Evolutionary conservation across 2,113 vertebrate species (phyloP), one percentile per base, ranked within the genome.

Genomic region (Coturnix japonica): DNA sequence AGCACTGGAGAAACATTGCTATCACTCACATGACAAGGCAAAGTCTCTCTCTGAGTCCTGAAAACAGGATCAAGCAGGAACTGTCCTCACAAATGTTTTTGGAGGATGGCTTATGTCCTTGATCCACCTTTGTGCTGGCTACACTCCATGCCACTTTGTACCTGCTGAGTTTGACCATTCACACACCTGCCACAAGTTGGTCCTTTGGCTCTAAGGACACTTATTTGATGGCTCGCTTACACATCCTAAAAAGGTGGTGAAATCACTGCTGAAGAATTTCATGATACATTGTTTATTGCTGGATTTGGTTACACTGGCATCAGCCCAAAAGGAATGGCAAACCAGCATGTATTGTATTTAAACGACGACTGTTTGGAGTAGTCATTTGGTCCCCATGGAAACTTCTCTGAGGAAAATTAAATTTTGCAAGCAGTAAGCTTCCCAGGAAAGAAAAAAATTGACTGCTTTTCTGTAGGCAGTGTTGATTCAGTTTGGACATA

Each of bases 261-360:
- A 53, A 75, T 5, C 37, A 13, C 17, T 57, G 51, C 2, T 78
- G 49, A 57, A 65, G 53, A 56, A 44, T 9, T 59, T 37, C 21
- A 25, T 6, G 31, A 37, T 26, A 19, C 0, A 0, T 7, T 56
- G 37, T 26, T 89, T 77, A 53, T 23, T 9, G 19, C 57, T 53
- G 43, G n/a, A 0, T 66, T 43, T n/a, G 10, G 2, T 66, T 63
- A 35, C 5, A 2, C 0, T 12, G n/a, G 37, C 26, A 73, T 25
- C 33, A 59, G 3, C 23, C 23, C 51, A 49, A 51, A 37, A 77
- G 44, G 15, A 86, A 59, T 7, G 43, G 13, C 46, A 80, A 82
- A 51, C 31, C 39, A 85, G 51, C 31, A 64, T 21, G 18, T 53
- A n/a, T 6, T 2, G 0, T 30, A 35, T 61, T 59, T 47, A 76